A percentile compares a stretch with the other conserved stretches of the same genome.
phyloP scores from a whole-genome alignment of 2,888 invertebrate genomes.

The Seladonia tumulorum region DNA sequence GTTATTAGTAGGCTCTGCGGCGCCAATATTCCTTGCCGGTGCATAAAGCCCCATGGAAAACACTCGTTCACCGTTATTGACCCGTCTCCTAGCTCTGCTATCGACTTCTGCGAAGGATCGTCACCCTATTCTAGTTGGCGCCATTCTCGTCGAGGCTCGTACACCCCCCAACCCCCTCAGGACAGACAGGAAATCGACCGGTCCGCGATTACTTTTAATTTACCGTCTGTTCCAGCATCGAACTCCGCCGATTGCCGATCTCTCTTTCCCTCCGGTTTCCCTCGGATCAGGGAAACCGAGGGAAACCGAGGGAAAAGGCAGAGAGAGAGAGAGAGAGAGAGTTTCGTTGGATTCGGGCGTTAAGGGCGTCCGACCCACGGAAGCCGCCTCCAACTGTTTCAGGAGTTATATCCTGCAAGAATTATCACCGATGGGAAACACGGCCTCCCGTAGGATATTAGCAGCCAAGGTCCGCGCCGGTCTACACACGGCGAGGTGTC shows the following conservation, averaged over 20 bases:
- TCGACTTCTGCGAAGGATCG: background rate
- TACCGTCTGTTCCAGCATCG: conserved; percentile 48
- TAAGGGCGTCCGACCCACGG: conserved; percentile 51
- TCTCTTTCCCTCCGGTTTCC: conserved; percentile 12
- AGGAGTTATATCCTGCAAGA: conserved; percentile 63
- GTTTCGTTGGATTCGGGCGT: conserved; percentile 41
- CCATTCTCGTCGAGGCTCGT: background rate
- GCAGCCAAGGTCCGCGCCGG: conserved; percentile 9
- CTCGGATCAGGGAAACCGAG: background rate
- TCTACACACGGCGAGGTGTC: conserved; percentile 10
- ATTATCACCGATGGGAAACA: conserved; percentile 56
- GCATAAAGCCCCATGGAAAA: conserved; percentile 4
- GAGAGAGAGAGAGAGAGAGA: too few species aligned
- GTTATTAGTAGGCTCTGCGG: background rate
- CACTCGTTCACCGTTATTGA: background rate
- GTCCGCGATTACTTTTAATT: conserved; percentile 58
- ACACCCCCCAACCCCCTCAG: background rate
- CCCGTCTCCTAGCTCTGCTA: background rate
- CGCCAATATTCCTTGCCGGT: background rate
- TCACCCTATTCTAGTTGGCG: background rate
- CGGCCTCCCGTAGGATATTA: conserved; percentile 56
- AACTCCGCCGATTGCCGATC: conserved; percentile 33
- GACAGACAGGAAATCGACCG: conserved; percentile 50
- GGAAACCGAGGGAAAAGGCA: background rate
- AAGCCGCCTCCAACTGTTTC: conserved; percentile 42